Evolutionary conservation across 2,113 vertebrate species (phyloP).

Genomic region (Chloropsis cyanopogon): DNA sequence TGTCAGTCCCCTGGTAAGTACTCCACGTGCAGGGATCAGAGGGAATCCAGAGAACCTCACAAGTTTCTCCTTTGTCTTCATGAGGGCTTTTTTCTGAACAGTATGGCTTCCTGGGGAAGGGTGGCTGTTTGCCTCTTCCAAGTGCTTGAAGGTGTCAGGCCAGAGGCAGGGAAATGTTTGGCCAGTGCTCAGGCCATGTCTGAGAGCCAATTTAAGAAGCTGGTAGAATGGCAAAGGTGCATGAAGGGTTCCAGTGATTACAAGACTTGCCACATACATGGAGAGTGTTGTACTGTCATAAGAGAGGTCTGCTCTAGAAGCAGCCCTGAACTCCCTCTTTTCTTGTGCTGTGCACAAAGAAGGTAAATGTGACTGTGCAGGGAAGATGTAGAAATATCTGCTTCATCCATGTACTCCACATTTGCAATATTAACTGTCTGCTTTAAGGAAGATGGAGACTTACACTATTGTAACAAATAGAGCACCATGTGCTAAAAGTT

Average conservation of each 20-base stretch:
- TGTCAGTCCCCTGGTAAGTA: constrained; percentile 92
- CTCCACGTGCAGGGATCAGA: fast-evolving
- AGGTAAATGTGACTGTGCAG: background rate
- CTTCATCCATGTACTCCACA: background rate
- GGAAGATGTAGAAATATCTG: background rate
- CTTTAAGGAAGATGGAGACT: background rate
- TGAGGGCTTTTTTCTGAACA: background rate
- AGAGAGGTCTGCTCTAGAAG: background rate
- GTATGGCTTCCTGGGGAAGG: background rate
- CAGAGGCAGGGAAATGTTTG: background rate
- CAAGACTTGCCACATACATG: background rate
- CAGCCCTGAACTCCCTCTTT: background rate
- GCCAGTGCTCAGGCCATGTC: background rate
- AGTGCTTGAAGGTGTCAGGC: background rate
- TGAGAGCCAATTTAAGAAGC: background rate
- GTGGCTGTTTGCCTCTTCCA: background rate
- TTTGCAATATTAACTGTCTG: background rate
- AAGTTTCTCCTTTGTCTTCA: background rate
- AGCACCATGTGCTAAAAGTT: background rate
- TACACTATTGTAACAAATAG: background rate
- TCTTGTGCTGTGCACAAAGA: background rate
- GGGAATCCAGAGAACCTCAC: background rate
- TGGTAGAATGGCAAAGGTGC: background rate
- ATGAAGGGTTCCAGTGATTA: background rate
- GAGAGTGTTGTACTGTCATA: background rate